Conservation (phyloP, 2,113 vertebrate genomes). For the Pyxicephalus adspersus region DNA sequence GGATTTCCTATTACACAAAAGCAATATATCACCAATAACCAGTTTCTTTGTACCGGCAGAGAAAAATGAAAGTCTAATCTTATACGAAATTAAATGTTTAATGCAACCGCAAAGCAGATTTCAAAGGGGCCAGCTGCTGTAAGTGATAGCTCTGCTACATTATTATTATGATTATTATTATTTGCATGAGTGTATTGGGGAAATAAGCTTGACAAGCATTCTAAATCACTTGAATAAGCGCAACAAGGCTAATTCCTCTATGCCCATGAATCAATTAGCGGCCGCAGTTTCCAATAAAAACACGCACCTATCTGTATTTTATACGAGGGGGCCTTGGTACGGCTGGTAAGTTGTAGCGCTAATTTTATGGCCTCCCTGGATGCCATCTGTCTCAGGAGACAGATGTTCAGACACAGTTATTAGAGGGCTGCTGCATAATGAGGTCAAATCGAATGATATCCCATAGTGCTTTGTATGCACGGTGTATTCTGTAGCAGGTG, state of each 20-base stretch:
- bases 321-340: constrained; percentile 29
- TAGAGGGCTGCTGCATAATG: constrained; percentile 49
- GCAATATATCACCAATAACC: constrained; percentile 8
- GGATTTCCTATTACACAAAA: not conserved
- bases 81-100: constrained; percentile 37
- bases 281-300: constrained; percentile 20
- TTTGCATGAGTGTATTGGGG: constrained; percentile 34
- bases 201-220: constrained; percentile 25
- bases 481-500: constrained; percentile 23
- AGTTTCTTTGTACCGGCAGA: constrained; percentile 10
- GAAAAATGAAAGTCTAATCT: constrained; percentile 28
- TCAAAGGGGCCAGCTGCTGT: constrained; percentile 32
- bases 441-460: constrained; percentile 36
- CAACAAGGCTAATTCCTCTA: constrained; percentile 33
- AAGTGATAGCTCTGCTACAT: constrained; percentile 36
- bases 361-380: constrained; percentile 48
- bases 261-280: constrained; percentile 37
- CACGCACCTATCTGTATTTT: constrained; percentile 39
- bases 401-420: constrained; percentile 38
- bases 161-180: constrained; percentile 46
- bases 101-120: constrained; percentile 18
- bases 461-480: constrained; percentile 22
- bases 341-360: constrained; percentile 36
- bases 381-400: constrained; percentile 48
- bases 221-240: constrained; percentile 50